Conservation (phyloP, 64 coral and sea anemone genomes). For the Stylophora pistillata region DNA sequence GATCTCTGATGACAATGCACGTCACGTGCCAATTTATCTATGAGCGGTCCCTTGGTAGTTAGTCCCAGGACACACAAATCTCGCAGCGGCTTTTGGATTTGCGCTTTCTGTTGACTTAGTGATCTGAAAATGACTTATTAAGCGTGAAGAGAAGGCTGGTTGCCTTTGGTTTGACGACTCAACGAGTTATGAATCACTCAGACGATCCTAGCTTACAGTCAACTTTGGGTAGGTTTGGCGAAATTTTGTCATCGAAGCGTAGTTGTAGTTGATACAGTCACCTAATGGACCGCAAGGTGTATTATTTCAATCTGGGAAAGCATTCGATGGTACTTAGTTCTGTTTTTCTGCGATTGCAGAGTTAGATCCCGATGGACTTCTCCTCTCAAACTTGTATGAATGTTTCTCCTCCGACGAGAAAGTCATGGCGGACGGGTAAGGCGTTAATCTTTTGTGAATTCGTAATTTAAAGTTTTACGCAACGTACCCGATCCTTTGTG, state of each 20-base stretch:
- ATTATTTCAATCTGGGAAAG: no score
- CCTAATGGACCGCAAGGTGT: background rate
- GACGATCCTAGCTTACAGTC: slow-evolving; percentile 17
- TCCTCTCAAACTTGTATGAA: slow-evolving; percentile 1
- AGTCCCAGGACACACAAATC: background rate
- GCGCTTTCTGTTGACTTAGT: background rate
- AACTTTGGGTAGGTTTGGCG: background rate
- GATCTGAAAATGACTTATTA: background rate
- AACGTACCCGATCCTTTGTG: background rate
- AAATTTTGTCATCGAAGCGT: background rate
- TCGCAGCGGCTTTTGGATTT: background rate
- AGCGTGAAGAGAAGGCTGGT: background rate
- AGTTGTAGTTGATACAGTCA: background rate
- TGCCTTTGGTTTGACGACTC: background rate
- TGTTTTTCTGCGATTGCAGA: background rate
- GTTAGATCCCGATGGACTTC: slow-evolving; percentile 4
- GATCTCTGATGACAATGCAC: background rate
- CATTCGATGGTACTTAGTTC: background rate
- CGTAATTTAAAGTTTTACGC: background rate
- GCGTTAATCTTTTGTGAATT: background rate
- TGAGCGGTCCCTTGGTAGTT: background rate
- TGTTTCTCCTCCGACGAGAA: slow-evolving; percentile 4
- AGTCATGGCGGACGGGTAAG: slow-evolving; percentile 30
- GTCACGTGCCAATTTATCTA: background rate
- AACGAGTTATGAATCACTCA: slow-evolving; percentile 24